phyloP scores from a whole-genome alignment of 2,113 vertebrate genomes.

The Phyllostomus hastatus region DNA sequence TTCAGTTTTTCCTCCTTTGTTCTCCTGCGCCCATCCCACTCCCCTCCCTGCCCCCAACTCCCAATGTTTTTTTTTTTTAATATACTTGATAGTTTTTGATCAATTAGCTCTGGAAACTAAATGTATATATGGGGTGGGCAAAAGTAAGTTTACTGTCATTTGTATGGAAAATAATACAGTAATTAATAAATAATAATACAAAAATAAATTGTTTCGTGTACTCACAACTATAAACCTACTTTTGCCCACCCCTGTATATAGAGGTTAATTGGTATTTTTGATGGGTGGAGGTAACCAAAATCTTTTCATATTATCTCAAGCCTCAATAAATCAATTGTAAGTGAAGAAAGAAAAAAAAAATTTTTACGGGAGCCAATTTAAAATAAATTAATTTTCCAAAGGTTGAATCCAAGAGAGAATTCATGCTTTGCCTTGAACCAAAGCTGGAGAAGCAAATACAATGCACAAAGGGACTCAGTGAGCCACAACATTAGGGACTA shows the following conservation, averaged over 20 bases:
- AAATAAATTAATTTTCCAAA: background rate
- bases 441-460: background rate
- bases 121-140: background rate
- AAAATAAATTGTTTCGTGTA: too few species aligned
- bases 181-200: too few species aligned
- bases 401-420: background rate
- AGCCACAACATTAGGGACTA: background rate
- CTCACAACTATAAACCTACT: too few species aligned
- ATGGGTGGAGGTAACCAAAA: background rate
- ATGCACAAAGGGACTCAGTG: background rate
- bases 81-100: background rate
- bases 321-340: background rate
- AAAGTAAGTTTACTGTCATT: too few species aligned
- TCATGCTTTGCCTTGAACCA: background rate
- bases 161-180: too few species aligned
- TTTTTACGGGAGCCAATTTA: background rate
- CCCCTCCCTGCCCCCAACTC: too few species aligned
- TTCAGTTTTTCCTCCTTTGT: too few species aligned
- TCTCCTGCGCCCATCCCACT: too few species aligned
- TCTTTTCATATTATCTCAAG: constrained; percentile 9
- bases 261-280: background rate
- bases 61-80: background rate
- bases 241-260: background rate
- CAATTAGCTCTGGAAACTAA: background rate
- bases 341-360: too few species aligned